phyloP scores from a whole-genome alignment of 2,797 vertebrate genomes.

The Pseudochirops cupreus region DNA sequence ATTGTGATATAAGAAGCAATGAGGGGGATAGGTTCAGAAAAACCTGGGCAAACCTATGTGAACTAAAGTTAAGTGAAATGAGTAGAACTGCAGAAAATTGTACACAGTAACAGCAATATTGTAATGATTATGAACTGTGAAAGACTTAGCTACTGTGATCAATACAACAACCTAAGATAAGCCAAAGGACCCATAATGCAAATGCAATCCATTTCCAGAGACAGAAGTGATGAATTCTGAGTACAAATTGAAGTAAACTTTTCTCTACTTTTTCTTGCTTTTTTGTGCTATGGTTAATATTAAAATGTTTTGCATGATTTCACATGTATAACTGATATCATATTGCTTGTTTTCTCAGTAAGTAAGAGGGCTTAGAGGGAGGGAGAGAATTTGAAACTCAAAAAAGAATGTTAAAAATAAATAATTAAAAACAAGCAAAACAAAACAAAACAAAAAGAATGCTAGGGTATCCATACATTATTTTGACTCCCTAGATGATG shows the following conservation, averaged over 20 bases:
- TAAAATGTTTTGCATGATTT: background rate
- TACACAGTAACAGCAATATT: background rate
- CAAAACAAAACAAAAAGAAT: background rate
- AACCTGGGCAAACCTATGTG: background rate
- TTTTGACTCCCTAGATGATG: constrained; percentile 54
- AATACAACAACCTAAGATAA: background rate
- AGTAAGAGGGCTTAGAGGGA: background rate
- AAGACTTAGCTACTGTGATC: background rate
- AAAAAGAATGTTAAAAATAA: background rate
- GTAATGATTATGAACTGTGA: background rate
- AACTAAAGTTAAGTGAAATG: background rate
- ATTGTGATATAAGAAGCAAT: background rate
- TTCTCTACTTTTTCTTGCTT: background rate
- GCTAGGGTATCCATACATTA: constrained; percentile 13
- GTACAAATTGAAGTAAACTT: background rate
- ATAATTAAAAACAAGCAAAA: background rate
- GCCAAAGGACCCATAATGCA: background rate
- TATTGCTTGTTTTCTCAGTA: background rate
- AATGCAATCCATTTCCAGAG: background rate
- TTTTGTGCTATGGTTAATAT: background rate
- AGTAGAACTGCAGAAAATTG: background rate
- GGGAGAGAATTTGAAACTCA: background rate
- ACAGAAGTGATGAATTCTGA: too few species aligned
- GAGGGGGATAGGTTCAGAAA: background rate
- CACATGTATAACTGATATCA: background rate